These are phyloP conservation scores for Metopia argyrocephala DNA, from an alignment of 2,888 invertebrate genomes.

Conservation along the genomic window DNA sequence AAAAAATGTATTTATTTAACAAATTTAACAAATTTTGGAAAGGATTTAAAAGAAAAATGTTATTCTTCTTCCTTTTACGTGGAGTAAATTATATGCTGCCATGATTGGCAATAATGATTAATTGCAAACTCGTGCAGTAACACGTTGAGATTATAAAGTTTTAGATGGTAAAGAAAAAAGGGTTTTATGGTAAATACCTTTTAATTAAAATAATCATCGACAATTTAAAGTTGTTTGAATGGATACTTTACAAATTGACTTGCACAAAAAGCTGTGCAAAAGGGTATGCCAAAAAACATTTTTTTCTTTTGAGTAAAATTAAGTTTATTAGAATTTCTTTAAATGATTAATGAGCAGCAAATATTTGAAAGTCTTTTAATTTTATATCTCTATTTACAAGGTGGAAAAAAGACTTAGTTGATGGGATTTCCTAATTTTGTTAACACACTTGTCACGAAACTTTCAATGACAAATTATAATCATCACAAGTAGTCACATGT, in stretches of 20 bases:
- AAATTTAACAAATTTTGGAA: neutral
- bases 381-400: too few relatives aligned
- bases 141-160: constrained; percentile 11
- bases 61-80: constrained; percentile 13
- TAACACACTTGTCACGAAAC: too few relatives aligned
- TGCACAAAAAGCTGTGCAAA: neutral
- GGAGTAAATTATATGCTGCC: neutral
- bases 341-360: too few relatives aligned
- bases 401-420: too few relatives aligned
- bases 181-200: constrained; percentile 9
- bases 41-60: too few relatives aligned
- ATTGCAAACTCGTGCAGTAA: constrained; percentile 49
- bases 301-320: too few relatives aligned
- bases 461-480: too few relatives aligned
- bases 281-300: constrained; percentile 24
- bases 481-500: too few relatives aligned
- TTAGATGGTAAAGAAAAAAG: constrained; percentile 7
- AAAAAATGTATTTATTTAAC: neutral
- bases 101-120: constrained; percentile 53
- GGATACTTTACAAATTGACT: neutral
- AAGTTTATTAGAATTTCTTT: too few relatives aligned
- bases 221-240: constrained; percentile 42
- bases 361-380: too few relatives aligned
- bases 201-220: constrained; percentile 56
- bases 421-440: too few relatives aligned